These are phyloP conservation scores for Megamerina dolium DNA, from an alignment of 2,888 invertebrate genomes.

Conservation along the genomic window DNA sequence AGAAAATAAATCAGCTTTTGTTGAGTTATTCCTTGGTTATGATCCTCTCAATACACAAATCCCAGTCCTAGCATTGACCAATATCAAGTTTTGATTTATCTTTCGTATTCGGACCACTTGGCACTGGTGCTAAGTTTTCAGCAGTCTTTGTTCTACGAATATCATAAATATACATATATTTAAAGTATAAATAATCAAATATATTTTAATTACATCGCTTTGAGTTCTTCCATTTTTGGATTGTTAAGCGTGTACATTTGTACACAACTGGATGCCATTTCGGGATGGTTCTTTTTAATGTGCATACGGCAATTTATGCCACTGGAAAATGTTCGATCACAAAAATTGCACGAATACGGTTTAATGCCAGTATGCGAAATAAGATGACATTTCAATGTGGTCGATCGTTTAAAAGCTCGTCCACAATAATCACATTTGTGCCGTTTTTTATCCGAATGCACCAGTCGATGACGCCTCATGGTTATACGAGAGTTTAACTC, in stretches of 20 bases:
- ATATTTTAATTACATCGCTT: too few species aligned
- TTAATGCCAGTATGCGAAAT: constrained; percentile 47
- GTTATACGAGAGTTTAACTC: constrained; percentile 41
- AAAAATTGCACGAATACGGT: constrained; percentile 48
- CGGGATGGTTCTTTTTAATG: constrained; percentile 47
- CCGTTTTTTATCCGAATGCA: constrained; percentile 44
- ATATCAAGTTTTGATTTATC: too few species aligned
- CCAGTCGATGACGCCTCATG: constrained; percentile 39
- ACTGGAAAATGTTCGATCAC: constrained; percentile 48
- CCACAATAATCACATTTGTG: constrained; percentile 46
- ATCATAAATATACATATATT: neutral
- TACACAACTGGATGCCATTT: constrained; percentile 42
- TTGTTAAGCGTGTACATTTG: constrained; percentile 35
- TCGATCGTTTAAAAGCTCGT: constrained; percentile 45
- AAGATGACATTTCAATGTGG: constrained; percentile 47
- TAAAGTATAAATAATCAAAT: too few species aligned
- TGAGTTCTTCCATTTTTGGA: constrained; percentile 45
- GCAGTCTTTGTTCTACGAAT: constrained; percentile 35
- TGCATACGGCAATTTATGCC: constrained; percentile 49
- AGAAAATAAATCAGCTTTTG: too few species aligned
- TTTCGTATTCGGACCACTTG: too few species aligned
- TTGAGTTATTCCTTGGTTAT: too few species aligned
- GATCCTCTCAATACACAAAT: too few species aligned
- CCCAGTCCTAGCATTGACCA: too few species aligned
- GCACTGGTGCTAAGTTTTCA: constrained; percentile 41